Conservation (phyloP, 2,888 invertebrate genomes). For the Papilio demoleus region DNA sequence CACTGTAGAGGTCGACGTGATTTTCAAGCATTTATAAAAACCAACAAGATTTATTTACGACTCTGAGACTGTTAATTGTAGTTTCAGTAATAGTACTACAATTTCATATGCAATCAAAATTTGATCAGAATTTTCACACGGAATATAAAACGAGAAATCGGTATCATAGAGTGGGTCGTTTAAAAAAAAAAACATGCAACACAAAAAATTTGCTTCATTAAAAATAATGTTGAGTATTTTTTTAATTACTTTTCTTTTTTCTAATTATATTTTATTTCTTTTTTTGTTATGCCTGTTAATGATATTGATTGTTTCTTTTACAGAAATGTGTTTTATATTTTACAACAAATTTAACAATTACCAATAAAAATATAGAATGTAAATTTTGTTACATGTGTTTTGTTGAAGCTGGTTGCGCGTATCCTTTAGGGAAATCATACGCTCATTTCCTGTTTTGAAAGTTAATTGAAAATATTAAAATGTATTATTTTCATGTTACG, state of each 20-base stretch:
- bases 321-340: not conserved
- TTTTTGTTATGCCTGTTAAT: not conserved
- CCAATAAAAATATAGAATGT: not conserved
- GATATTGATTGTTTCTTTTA: not conserved
- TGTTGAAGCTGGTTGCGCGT: not conserved
- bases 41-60: no score
- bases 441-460: constrained; percentile 7
- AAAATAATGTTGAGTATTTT: no score
- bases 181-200: not conserved
- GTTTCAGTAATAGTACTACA: no score
- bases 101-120: no score
- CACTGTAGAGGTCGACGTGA: no score
- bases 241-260: no score
- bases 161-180: not conserved
- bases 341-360: not conserved
- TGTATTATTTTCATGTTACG: not conserved
- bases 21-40: no score
- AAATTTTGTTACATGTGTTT: not conserved
- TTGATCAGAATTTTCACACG: no score
- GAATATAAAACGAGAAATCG: not conserved
- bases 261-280: no score
- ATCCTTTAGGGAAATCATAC: not conserved
- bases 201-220: no score
- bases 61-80: no score
- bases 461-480: constrained; percentile 1